Evolutionary conservation across 2,797 vertebrate species (phyloP), one percentile per base, ranked within the genome.

Genomic region (Xyrichtys novacula): DNA sequence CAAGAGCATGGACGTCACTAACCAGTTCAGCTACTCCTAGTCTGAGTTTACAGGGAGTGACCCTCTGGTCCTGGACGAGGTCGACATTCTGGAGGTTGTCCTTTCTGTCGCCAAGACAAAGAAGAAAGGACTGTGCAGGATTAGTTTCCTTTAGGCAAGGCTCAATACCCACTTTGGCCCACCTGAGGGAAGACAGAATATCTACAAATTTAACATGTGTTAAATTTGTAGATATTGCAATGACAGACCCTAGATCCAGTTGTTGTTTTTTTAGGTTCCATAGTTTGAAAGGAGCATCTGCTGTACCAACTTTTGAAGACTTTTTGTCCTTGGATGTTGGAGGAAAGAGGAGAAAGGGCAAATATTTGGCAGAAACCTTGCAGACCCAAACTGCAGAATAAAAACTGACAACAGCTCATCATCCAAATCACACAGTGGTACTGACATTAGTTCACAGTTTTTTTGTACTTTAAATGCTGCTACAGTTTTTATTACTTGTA

Each of bases 1-100:
- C 43, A n/a, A 66, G 53, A 20, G 32, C 42, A 65, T 82, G 55
- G 28, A 74, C 50, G 31, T 83, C 71, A 73, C 52, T 67, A 5
- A 78, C 70, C 36, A 84, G 39, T 52, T 84, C 72, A 39, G 53
- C 59, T 3, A 57, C 58, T 22, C 5, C 9, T n/a, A 1, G 65
- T 62, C 44, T 74, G 71, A 14, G 8, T 26, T 22, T 1, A 22
- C 49, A 67, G 9, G 65, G 64, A 54, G 63, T 74, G 43, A 12
- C 14, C 43, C 52, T 74, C 8, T 75, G 50, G 50, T 62, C 60
- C 29, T 65, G 53, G 54, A 59, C 2, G 29, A 65, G 29, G 29
- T 58, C 55, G 20, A 62, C 56, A 9, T 57, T 56, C 58, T 63
- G 65, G 5, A 69, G 56, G 36, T 38, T 68, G 50, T 39, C 50